phyloP scores from a whole-genome alignment of 2,113 vertebrate species.

The Nanorana parkeri region DNA sequence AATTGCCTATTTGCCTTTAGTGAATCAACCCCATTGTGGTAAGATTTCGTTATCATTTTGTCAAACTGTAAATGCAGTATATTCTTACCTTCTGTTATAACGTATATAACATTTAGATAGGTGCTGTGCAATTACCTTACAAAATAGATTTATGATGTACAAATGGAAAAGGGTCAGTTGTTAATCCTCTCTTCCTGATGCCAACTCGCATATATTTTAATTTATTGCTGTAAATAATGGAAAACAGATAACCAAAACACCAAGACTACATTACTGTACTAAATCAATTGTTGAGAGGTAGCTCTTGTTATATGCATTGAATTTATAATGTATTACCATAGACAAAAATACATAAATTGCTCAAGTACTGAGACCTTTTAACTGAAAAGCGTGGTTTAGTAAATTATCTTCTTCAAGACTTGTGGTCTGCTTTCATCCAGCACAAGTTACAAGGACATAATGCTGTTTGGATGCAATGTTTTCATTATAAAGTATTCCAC shows the following conservation, averaged over 20 bases:
- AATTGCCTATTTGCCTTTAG: no score
- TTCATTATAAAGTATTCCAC: no score
- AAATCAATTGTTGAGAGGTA: neutral
- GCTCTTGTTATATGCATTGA: neutral
- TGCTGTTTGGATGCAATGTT: no score
- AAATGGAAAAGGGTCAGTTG: neutral
- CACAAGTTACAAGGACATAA: no score
- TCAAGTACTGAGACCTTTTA: neutral
- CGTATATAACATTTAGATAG: no score
- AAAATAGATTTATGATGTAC: no score
- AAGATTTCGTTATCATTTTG: no score
- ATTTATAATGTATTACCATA: constrained; percentile 26
- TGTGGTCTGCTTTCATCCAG: neutral
- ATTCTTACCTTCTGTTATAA: no score
- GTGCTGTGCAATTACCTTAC: no score
- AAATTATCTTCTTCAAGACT: neutral
- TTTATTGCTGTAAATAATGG: constrained; percentile 19
- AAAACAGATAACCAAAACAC: neutral
- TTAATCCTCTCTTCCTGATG: neutral
- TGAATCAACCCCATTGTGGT: no score
- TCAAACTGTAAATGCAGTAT: no score
- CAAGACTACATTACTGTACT: constrained; percentile 7
- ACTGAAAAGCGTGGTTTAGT: neutral
- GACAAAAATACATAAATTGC: neutral
- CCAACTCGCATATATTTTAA: neutral